Evolutionary conservation across 2,113 vertebrate genomes (phyloP), one percentile per base, ranked within the genome.

Genomic region (Carassius gibelio): DNA sequence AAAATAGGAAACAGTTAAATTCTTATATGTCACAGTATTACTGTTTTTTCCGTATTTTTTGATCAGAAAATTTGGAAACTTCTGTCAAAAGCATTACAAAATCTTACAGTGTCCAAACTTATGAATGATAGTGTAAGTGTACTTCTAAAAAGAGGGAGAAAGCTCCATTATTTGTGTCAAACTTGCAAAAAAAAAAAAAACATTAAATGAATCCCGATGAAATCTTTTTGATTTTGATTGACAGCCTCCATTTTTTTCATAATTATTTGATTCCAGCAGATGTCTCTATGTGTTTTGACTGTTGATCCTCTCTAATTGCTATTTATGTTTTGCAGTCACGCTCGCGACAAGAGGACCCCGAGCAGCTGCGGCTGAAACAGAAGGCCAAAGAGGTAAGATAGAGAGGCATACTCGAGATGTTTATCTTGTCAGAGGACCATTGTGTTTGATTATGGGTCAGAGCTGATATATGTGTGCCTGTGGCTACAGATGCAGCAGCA

Each of bases 261-360:
- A 50, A 59, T 59, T 8, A 59, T 42, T 36, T 72, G 13, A 72
- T 85, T 7, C 42, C 50, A 21, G 19, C 23, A 71, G 23, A 75
- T 74, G 57, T 79, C 10, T 81, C 42, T 84, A 13, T 26, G 34
- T 79, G 77, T 74, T 82, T 38, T 55, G 19, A 50, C 17, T 57
- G 76, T 68, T 48, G 64, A 55, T 55, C 34, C 17, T 48, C 52
- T 42, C 75, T 87, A 78, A 64, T 69, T 62, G 38, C 42, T 78
- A 23, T 75, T 83, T 42, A 30, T 81, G 38, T 82, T 19, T 79
- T 82, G 45, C 76, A 99, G 98, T 99, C 97, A 94, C 97, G 97
- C 90, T 97, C 98, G 87, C 95, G 98, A 87, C 98, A 99, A 93
- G 98, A 99, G 92, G 98, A 99, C 89, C 98, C 98, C 23, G 98